Evolutionary conservation across 2,113 vertebrate species (phyloP).

Genomic region (Pituophis catenifer): DNA sequence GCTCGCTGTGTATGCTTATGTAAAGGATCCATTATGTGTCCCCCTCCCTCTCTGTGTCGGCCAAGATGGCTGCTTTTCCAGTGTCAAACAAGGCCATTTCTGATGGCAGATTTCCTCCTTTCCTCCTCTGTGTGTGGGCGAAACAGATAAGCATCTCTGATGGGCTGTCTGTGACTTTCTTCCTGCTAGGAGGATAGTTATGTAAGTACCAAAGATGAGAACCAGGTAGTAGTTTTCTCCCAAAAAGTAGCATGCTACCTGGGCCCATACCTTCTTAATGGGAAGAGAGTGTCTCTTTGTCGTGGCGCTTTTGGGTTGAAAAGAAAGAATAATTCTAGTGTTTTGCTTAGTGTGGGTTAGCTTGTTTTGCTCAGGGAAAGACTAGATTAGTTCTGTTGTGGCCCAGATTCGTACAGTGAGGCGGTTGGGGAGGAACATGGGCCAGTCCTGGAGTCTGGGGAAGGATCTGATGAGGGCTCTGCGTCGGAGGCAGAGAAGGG

Average conservation of each 20-base stretch:
- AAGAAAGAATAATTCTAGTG: background rate
- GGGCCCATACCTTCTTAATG: no score
- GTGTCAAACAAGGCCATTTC: background rate
- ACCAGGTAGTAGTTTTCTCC: background rate
- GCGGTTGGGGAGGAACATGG: no score
- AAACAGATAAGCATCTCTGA: background rate
- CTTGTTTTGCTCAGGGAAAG: no score
- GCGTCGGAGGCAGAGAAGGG: no score
- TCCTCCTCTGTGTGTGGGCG: background rate
- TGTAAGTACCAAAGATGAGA: background rate
- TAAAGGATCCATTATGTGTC: conserved; percentile 7
- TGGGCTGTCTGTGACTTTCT: background rate
- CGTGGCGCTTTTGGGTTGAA: background rate
- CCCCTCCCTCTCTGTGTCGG: background rate
- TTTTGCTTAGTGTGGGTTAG: no score
- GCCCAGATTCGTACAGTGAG: no score
- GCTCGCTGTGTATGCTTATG: background rate
- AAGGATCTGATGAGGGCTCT: no score
- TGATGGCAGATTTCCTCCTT: background rate
- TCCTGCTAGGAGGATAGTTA: background rate
- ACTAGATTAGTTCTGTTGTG: no score
- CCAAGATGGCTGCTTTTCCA: background rate
- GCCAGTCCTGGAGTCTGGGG: no score
- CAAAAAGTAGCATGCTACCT: background rate
- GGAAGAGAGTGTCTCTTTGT: no score